Percentiles rank a stretch among this genome's conserved stretches.
These are phyloP conservation scores for Myzus persicae DNA, from an alignment of 1,140 invertebrate genomes.

Conservation along the genomic window DNA sequence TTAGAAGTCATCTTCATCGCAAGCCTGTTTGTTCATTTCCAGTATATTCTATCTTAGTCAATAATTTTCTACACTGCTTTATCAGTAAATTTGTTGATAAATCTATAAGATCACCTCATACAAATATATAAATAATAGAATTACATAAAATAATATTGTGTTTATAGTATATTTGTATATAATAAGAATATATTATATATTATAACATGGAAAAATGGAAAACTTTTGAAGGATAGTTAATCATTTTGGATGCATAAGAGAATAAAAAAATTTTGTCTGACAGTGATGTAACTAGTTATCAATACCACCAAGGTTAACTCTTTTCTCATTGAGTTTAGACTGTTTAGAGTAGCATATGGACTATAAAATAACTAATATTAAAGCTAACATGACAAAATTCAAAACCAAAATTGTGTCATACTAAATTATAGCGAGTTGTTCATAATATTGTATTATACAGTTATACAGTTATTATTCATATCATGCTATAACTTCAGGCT, in stretches of 20 bases:
- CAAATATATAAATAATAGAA: neutral
- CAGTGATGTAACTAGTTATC: neutral
- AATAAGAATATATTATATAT: too few species aligned
- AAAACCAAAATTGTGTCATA: neutral
- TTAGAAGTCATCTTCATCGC: too few species aligned
- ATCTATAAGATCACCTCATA: neutral
- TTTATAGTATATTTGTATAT: too few species aligned
- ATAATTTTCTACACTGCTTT: neutral
- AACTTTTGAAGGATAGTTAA: too few species aligned
- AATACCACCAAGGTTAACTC: neutral
- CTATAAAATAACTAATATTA: neutral
- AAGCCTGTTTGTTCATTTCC: too few species aligned
- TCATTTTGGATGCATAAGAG: too few species aligned
- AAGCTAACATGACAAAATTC: neutral
- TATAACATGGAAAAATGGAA: too few species aligned
- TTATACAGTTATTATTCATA: neutral
- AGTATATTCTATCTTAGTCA: neutral
- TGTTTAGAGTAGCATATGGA: neutral
- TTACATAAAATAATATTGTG: neutral
- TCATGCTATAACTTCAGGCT: constrained; percentile 67
- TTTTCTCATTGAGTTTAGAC: neutral
- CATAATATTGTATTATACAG: neutral
- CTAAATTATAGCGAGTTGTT: neutral
- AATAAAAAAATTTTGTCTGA: too few species aligned
- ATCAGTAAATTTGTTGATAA: neutral